Evolutionary conservation across 2,888 invertebrate genomes (phyloP), one percentile per base, ranked within the genome.

Genomic region (Metalampra italica): DNA sequence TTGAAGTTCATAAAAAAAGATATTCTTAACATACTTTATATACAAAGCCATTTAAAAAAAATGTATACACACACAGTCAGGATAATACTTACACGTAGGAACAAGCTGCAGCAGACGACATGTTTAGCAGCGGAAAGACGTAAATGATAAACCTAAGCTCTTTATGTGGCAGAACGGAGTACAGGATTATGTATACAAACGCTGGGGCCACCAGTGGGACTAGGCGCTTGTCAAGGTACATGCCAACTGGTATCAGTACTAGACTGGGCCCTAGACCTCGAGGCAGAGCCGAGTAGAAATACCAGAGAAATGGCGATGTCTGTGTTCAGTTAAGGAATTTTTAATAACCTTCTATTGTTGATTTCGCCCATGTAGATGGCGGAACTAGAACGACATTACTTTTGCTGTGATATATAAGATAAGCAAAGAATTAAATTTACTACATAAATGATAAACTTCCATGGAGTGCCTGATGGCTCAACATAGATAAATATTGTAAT

Each of bases 101-200:
- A 68, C 98, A 97, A 43, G 94, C 96, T 46, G 94, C 92, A 0
- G 99, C 98, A 3, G 96, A 96, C 9, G 95, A 92, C 57, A 96
- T 92, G 86, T 99, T 98, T 51, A 99, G 90, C 60, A 99, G 84
- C 11, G 99, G 99, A 76, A 98, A 94, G n/a, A 96, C 94, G 75
- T 99, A 99, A 62, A 99, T 96, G 60, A 99, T 97, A 82, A 99
- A 99, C 41, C 99, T 91, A 36, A 99, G 90, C 83, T 99, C 99
- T 78, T 99, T 99, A 77, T 99, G 99, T 0, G 99, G 99, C 55
- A 99, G 85, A 72, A 98, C 92, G 9, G 99, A 99, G 79, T 96
- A 99, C n/a, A 98, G 76, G 29, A 95, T 72, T 48, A 99, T 94
- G 85, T 97, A 99, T 34, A 92, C 78, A 47, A 96, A 60, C 1